Base-by-base conservation (phyloP, 2,888 invertebrate genomes). In the Conistra vaccinii region DNA sequence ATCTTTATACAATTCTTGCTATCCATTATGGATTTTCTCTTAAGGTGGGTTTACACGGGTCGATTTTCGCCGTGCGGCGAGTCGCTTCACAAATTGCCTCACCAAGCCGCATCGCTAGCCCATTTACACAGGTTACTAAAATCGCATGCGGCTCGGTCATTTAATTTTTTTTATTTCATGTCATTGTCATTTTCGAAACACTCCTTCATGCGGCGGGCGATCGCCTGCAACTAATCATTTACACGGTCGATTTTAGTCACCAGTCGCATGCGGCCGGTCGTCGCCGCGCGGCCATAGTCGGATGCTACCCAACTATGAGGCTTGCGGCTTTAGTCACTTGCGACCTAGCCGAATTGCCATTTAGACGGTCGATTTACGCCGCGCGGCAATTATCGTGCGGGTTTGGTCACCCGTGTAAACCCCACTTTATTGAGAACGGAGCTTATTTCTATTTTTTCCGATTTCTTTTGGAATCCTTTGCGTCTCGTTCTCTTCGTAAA, bases 111-210 rank as follows among this genome's bases (percentile, higher is more conserved):
- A 88, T 89, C 85, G 89, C 88, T 87, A 89, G 85, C 88, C 85
- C 85, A 87, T 89, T 90, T 88, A 87, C 88, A 89, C 87, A 1
- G 89, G 84, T 89, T 80, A 90, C 87, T 89, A 88, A 89, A 90
- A 90, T 88, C 89, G 88, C 88, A 90, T 88, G 89, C 89, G 87
- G 85, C 86, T 90, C 86, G 1, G 89, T 89, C 87, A 88, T 90
- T 35, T 35, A n/a, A n/a, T n/a, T n/a, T n/a, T n/a, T n/a, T n/a
- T n/a, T n/a, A n/a, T n/a, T n/a, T n/a, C n/a, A n/a, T n/a, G n/a
- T n/a, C n/a, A n/a, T n/a, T n/a, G n/a, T n/a, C n/a, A n/a, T n/a
- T n/a, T n/a, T n/a, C n/a, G n/a, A n/a, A n/a, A n/a, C n/a, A n/a
- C n/a, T n/a, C 82, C 35, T 67, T 26, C 55, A 70, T 35, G 55